Evolutionary conservation across 1,140 invertebrate species (phyloP).

Genomic region (Carposina sasakii): DNA sequence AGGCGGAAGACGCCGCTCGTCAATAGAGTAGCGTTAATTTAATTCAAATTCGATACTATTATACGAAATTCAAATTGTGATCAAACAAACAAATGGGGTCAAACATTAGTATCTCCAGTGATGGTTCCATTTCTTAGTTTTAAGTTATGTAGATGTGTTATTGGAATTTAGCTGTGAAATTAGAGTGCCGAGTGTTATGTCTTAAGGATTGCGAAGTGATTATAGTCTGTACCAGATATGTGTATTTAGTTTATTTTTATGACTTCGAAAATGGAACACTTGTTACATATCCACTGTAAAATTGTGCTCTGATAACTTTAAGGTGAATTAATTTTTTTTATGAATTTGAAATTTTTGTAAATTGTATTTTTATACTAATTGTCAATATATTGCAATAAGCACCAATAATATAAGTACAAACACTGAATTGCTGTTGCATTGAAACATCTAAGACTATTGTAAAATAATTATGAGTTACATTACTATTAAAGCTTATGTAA

Average conservation of each 20-base stretch:
- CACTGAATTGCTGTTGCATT: slow-evolving; percentile 19
- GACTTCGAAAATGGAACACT: slow-evolving; percentile 53
- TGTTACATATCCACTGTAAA: slow-evolving; percentile 67
- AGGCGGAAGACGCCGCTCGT: slow-evolving; percentile 74
- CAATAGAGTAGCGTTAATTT: slow-evolving; percentile 71
- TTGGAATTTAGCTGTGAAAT: slow-evolving; percentile 32
- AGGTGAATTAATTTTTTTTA: too few relatives aligned
- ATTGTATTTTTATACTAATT: too few relatives aligned
- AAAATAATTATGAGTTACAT: too few relatives aligned
- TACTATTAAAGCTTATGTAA: too few relatives aligned
- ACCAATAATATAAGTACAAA: slow-evolving; percentile 30
- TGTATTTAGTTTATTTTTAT: slow-evolving; percentile 54
- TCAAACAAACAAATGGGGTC: slow-evolving; percentile 28
- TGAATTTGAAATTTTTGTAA: too few relatives aligned
- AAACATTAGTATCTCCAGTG: slow-evolving; percentile 25
- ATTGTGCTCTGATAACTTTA: too few relatives aligned
- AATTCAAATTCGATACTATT: neutral
- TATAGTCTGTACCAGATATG: slow-evolving; percentile 62
- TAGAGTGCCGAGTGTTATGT: slow-evolving; percentile 28
- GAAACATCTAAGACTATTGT: slow-evolving; percentile 15
- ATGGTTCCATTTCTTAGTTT: slow-evolving; percentile 30
- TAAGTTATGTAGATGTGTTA: neutral
- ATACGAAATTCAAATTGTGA: slow-evolving; percentile 27
- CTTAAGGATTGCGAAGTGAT: slow-evolving; percentile 27
- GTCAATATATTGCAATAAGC: too few relatives aligned